phyloP scores from a whole-genome alignment of 2,797 vertebrate genomes.

The Trichosurus vulpecula region DNA sequence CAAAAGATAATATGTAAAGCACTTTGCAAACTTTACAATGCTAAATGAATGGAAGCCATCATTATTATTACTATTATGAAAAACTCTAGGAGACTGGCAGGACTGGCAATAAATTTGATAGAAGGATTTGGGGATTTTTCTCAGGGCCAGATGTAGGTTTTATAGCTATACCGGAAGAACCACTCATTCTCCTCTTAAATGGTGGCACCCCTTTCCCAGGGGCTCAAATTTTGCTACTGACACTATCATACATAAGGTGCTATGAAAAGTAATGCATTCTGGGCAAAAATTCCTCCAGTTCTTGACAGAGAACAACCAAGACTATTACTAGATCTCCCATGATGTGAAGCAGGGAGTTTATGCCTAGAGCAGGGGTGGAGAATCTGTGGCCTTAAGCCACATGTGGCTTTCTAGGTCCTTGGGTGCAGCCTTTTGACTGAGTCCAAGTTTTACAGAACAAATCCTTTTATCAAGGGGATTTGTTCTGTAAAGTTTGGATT shows the following conservation, averaged over 20 bases:
- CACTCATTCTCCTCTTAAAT: not conserved
- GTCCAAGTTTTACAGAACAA: too few relatives aligned
- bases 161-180: not conserved
- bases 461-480: too few relatives aligned
- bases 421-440: too few relatives aligned
- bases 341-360: not conserved
- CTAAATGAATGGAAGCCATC: not conserved
- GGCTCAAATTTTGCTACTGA: not conserved
- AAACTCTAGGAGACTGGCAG: not conserved
- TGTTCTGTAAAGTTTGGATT: too few relatives aligned
- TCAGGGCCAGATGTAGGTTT: not conserved
- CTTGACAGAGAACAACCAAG: not conserved
- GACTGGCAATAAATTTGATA: not conserved
- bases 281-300: not conserved
- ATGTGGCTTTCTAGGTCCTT: too few relatives aligned
- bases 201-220: not conserved
- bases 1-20: not conserved
- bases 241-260: not conserved
- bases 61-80: not conserved
- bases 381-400: too few relatives aligned
- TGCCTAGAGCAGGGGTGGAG: not conserved
- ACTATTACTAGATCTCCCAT: not conserved
- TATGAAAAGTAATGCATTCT: not conserved
- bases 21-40: not conserved
- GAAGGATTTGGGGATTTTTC: not conserved